Conservation (phyloP, 2,113 vertebrate genomes). For the Antechinus flavipes region DNA sequence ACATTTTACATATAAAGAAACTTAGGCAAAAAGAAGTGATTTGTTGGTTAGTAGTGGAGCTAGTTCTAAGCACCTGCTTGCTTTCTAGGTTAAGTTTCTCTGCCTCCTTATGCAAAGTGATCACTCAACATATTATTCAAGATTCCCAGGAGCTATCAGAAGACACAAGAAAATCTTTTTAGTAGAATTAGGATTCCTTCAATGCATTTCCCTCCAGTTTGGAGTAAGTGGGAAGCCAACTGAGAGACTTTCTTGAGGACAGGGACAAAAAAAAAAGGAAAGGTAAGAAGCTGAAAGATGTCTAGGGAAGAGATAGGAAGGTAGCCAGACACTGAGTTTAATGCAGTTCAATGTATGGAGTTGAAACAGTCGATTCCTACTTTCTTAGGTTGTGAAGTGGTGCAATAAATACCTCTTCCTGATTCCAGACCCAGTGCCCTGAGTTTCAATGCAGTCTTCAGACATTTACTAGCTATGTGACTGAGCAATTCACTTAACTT, state of each 20-base stretch:
- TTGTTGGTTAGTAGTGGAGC: constrained; percentile 4
- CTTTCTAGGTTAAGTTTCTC: background rate
- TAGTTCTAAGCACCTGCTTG: background rate
- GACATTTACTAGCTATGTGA: background rate
- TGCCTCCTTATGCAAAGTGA: background rate
- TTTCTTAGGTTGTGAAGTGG: background rate
- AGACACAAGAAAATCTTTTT: background rate
- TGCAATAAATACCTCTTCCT: background rate
- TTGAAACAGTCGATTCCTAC: background rate
- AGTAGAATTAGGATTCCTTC: background rate
- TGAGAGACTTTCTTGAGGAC: background rate
- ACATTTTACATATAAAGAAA: constrained; percentile 42
- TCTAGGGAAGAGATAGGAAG: background rate
- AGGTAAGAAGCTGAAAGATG: background rate
- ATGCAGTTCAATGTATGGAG: background rate
- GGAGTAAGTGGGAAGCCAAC: background rate
- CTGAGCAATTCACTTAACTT: background rate
- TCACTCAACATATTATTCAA: background rate
- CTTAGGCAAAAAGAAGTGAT: background rate
- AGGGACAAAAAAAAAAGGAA: background rate
- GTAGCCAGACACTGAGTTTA: background rate
- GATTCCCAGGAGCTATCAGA: background rate
- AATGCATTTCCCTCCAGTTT: background rate
- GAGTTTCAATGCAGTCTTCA: background rate
- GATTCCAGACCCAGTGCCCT: background rate